phyloP scores from a whole-genome alignment of 2,797 vertebrate species.

The Coilia nasus region DNA sequence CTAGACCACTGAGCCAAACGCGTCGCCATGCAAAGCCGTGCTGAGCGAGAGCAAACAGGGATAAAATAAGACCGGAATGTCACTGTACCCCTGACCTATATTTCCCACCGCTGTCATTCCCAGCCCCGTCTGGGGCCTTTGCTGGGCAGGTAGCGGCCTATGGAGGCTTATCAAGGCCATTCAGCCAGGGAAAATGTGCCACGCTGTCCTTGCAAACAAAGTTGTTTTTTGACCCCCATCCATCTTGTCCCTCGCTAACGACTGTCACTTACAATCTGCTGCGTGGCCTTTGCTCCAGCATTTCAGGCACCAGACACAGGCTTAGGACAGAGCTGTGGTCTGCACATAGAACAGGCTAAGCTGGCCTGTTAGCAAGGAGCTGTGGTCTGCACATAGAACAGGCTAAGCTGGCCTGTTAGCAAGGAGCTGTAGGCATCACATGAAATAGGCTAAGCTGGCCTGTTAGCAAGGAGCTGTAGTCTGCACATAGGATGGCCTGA shows the following conservation, averaged over 20 bases:
- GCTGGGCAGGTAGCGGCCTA: not conserved
- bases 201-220: constrained; percentile 9
- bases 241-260: not conserved
- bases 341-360: too few relatives aligned
- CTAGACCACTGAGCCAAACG: not conserved
- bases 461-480: too few relatives aligned
- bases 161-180: constrained; percentile 5
- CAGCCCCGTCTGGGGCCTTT: not conserved
- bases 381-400: too few relatives aligned
- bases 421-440: too few relatives aligned
- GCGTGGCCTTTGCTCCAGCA: not conserved
- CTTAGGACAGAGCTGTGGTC: too few relatives aligned
- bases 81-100: not conserved
- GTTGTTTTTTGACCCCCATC: not conserved
- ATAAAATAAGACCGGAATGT: not conserved
- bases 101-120: not conserved
- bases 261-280: constrained; percentile 7
- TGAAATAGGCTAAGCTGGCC: too few relatives aligned
- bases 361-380: too few relatives aligned
- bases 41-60: not conserved
- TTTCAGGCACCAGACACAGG: not conserved
- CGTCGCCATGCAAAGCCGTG: not conserved
- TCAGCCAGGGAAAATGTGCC: not conserved
- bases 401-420: too few relatives aligned
- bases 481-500: not conserved